These are phyloP conservation scores for Esox lucius DNA, from an alignment of 2,797 vertebrate species.

Conservation along the genomic window DNA sequence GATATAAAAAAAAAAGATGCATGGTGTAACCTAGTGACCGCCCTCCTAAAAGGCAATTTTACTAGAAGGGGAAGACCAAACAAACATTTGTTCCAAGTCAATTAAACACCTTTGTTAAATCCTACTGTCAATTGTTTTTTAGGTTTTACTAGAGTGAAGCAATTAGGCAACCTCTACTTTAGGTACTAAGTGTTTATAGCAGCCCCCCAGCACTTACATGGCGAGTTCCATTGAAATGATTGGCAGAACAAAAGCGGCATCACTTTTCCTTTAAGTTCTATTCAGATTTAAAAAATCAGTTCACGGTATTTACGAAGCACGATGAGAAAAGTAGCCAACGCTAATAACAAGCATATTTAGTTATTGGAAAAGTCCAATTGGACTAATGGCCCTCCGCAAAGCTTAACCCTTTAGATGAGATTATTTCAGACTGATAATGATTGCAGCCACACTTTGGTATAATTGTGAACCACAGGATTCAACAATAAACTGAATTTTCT, in stretches of 20 bases:
- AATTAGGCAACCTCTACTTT: constrained; percentile 9
- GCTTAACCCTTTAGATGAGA: constrained; percentile 35
- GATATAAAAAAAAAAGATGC: too few relatives aligned
- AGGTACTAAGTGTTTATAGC: neutral
- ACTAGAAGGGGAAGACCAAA: constrained; percentile 46
- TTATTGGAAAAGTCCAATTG: constrained; percentile 39
- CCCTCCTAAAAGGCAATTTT: constrained; percentile 30
- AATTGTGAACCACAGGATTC: constrained; percentile 43
- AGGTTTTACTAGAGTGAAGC: constrained; percentile 15
- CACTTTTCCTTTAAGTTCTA: constrained; percentile 18
- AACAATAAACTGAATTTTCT: constrained; percentile 10
- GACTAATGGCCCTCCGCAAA: constrained; percentile 32
- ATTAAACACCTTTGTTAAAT: constrained; percentile 35
- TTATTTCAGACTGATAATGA: constrained; percentile 51
- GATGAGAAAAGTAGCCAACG: constrained; percentile 19
- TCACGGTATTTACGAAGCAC: constrained; percentile 28
- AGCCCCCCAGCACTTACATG: constrained; percentile 8
- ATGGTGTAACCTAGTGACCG: too few relatives aligned
- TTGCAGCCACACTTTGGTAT: constrained; percentile 72
- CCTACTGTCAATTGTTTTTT: constrained; percentile 12
- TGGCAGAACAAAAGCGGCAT: constrained; percentile 57
- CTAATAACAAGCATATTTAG: constrained; percentile 15
- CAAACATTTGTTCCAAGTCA: neutral
- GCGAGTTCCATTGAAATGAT: constrained; percentile 54
- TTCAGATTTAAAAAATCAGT: constrained; percentile 19